Conservation (phyloP, 2,888 invertebrate genomes). For the Auanema sp. region DNA sequence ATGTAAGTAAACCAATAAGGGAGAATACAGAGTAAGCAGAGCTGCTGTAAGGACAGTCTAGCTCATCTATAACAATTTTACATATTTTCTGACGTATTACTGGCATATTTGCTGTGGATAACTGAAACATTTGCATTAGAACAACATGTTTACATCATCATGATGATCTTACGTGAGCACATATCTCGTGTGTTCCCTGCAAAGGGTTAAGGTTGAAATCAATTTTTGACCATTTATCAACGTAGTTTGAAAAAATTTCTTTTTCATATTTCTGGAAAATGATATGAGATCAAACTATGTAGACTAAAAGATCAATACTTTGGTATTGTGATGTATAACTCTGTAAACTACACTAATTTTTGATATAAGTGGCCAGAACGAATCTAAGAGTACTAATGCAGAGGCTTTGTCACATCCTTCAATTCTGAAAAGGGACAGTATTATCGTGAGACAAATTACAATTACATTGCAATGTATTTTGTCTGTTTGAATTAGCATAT, state of each 20-base stretch:
- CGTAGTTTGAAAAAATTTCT: too few relatives aligned
- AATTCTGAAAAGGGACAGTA: slow-evolving; percentile 18
- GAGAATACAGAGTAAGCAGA: neutral
- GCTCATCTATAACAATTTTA: slow-evolving; percentile 8
- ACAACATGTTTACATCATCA: neutral
- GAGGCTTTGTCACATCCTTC: slow-evolving; percentile 42
- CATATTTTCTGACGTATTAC: slow-evolving; percentile 15
- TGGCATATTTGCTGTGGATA: slow-evolving; percentile 11
- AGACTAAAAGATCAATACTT: too few relatives aligned
- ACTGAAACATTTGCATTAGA: slow-evolving; percentile 8
- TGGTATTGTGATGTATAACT: slow-evolving; percentile 28
- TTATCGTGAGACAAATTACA: too few relatives aligned
- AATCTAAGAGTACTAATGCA: slow-evolving; percentile 47
- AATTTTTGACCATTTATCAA: slow-evolving; percentile 41
- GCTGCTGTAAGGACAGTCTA: slow-evolving; percentile 10
- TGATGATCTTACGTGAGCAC: slow-evolving; percentile 30
- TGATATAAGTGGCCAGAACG: slow-evolving; percentile 48
- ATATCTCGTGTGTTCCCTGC: slow-evolving; percentile 41
- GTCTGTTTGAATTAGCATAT: too few relatives aligned
- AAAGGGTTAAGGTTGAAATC: slow-evolving; percentile 30
- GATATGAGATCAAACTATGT: too few relatives aligned
- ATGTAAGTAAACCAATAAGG: neutral
- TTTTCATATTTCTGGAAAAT: too few relatives aligned
- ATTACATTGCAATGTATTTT: too few relatives aligned
- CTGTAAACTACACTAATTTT: slow-evolving; percentile 50